Percentiles rank a stretch among this genome's conserved stretches.
These are phyloP conservation scores for Oryzias dopingdopingensis DNA, from an alignment of 2,797 vertebrate species.

Conservation along the genomic window DNA sequence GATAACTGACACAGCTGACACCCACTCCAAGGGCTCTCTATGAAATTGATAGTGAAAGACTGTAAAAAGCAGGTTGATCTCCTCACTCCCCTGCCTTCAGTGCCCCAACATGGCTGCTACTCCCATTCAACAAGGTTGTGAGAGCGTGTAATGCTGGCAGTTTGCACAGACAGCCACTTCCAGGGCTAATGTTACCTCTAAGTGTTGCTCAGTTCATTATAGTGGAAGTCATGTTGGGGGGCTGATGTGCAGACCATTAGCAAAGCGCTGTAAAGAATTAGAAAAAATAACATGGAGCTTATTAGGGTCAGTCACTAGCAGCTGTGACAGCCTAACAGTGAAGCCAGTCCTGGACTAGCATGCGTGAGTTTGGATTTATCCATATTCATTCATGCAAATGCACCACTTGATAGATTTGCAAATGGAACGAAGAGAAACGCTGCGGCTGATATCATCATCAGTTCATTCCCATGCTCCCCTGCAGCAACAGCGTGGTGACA, in stretches of 20 bases:
- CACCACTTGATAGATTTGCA: background rate
- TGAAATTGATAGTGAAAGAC: conserved; percentile 38
- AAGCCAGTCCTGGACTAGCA: background rate
- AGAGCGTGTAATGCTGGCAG: conserved; percentile 10
- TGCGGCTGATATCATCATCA: no score
- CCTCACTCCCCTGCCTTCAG: background rate
- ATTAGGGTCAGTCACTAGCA: conserved; percentile 12
- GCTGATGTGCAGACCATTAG: conserved; percentile 40
- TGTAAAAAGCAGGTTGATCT: background rate
- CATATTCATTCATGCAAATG: conserved; percentile 1
- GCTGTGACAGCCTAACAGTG: conserved; percentile 4
- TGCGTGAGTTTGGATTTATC: conserved; percentile 1
- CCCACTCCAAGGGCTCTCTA: conserved; percentile 30
- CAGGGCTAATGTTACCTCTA: conserved; percentile 18
- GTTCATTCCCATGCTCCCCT: no score
- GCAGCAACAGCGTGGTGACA: background rate
- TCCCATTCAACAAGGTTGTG: conserved; percentile 4
- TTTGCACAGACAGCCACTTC: conserved; percentile 17
- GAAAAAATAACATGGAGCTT: conserved; percentile 23
- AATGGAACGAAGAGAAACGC: background rate
- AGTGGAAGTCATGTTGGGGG: conserved; percentile 22
- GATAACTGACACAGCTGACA: conserved; percentile 47
- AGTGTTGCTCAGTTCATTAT: conserved; percentile 35
- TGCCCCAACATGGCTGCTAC: conserved; percentile 17
- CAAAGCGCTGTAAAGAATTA: conserved; percentile 33